Evolutionary conservation across 2,888 invertebrate genomes (phyloP), one percentile per base, ranked within the genome.

Genomic region (Torymus auratus): DNA sequence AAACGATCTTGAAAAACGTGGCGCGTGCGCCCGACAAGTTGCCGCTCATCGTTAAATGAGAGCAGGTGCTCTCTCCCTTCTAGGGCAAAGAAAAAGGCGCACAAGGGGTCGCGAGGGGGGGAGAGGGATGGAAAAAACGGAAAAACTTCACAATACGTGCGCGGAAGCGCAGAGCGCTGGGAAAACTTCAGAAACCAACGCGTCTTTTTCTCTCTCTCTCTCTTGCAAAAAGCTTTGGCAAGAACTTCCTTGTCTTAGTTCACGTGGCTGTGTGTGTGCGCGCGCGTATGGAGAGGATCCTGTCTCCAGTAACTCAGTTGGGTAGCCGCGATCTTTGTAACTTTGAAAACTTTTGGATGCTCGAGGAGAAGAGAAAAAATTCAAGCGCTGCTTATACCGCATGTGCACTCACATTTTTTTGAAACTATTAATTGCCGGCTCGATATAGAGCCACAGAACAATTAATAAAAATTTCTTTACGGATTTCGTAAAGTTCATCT

Each of bases 1-100:
- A 77, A 77, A 62, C 70, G 69, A 77, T 69, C 76, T 77, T 77
- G 69, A 70, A 70, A 77, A 77, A 70, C 69, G 64, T 56, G 60
- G 69, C 56, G 41, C 50, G 50, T 20, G 70, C 52, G 73, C 41
- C 41, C 55, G 55, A 64, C 71, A 73, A 73, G 55, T 64, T 64
- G 64, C 55, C 41, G 73, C 75, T 68, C 62, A 69, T 76, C 78
- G 78, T 67, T 78, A 78, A 78, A 78, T 71, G 67, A 64, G 78
- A 71, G 65, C 78, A 71, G 78, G 78, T 78, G 78, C 71, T 71
- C 41, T 75, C 56, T 64, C 28, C 3, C 14, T 13, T 20, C 14
- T 62, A 17, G n/a, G 4, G 28, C 11, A 41, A n/a, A 65, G 62
- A 74, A 61, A 61, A 68, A n/a, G 7, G 41, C 41, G 41, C 20